These are phyloP conservation scores for Clarias pachynema DNA, from an alignment of 2,797 vertebrate species.

Conservation along the genomic window DNA sequence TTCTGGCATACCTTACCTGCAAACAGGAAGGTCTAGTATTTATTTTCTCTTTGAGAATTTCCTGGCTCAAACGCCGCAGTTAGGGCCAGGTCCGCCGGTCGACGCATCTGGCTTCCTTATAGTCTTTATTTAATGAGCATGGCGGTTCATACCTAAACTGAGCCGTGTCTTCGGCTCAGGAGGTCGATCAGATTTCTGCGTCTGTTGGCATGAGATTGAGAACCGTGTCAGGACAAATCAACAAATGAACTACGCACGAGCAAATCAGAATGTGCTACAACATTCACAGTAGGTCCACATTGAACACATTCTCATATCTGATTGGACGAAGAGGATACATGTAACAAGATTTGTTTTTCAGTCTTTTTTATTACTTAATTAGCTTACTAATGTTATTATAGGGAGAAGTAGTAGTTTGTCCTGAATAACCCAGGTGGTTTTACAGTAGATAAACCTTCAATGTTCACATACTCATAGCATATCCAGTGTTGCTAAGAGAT, in stretches of 20 bases:
- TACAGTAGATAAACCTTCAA: background rate
- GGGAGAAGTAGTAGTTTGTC: background rate
- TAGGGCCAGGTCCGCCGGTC: background rate
- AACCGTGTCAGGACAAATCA: too few relatives aligned
- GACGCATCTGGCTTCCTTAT: slow-evolving; percentile 16
- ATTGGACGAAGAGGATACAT: background rate
- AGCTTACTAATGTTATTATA: background rate
- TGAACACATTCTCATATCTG: background rate
- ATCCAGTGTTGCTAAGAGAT: background rate
- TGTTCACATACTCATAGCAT: background rate
- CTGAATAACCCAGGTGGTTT: background rate
- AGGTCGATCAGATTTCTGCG: background rate
- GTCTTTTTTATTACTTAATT: background rate
- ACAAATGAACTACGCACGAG: background rate
- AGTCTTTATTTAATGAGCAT: slow-evolving; percentile 25
- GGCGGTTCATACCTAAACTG: background rate
- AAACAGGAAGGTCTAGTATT: slow-evolving; percentile 47
- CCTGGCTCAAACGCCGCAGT: slow-evolving; percentile 57
- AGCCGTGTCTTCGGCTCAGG: background rate
- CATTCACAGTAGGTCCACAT: background rate
- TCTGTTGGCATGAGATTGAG: background rate
- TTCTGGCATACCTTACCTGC: slow-evolving; percentile 32
- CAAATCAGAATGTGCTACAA: background rate
- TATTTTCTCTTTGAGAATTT: slow-evolving; percentile 60
- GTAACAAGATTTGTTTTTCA: background rate